Evolutionary conservation across 64 coral and sea anemone genomes (phyloP).

Genomic region (Montipora capricornis): DNA sequence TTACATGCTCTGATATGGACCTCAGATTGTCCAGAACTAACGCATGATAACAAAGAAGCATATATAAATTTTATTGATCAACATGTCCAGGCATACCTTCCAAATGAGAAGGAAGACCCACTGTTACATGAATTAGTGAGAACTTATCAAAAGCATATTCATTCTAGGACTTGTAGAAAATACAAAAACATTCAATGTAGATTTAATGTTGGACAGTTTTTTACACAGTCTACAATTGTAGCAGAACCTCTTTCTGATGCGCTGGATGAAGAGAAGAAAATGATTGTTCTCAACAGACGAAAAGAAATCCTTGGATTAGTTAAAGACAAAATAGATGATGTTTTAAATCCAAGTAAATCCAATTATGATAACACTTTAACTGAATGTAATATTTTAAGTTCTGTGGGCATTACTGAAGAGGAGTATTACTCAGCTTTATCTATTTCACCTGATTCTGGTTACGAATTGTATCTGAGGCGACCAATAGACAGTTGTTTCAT

Average conservation of each 20-base stretch:
- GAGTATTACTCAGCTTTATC: slow-evolving; percentile 22
- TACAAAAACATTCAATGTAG: slow-evolving; percentile 82
- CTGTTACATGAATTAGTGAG: slow-evolving; percentile 53
- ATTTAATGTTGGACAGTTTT: slow-evolving; percentile 86
- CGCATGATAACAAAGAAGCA: neutral
- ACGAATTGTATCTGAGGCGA: slow-evolving; percentile 23
- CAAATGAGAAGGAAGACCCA: slow-evolving; percentile 29
- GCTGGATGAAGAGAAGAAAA: slow-evolving; percentile 47
- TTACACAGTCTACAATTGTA: slow-evolving; percentile 80
- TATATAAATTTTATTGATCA: slow-evolving; percentile 46
- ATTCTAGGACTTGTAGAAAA: slow-evolving; percentile 72
- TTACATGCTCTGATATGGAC: slow-evolving; percentile 55
- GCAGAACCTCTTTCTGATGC: slow-evolving; percentile 72
- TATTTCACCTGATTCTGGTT: slow-evolving; percentile 35
- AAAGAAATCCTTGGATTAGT: slow-evolving; percentile 45
- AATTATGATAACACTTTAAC: slow-evolving; percentile 48
- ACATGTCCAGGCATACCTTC: slow-evolving; percentile 59
- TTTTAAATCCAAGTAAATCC: slow-evolving; percentile 62
- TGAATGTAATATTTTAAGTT: slow-evolving; percentile 40
- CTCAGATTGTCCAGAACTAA: slow-evolving; percentile 59
- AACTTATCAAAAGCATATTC: slow-evolving; percentile 46
- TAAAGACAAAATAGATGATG: slow-evolving; percentile 54
- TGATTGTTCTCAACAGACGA: slow-evolving; percentile 16
- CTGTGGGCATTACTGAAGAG: slow-evolving; percentile 51
- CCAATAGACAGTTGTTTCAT: slow-evolving; percentile 43